These are phyloP conservation scores for Saimiri boliviensis DNA, from an alignment of 2,113 vertebrate genomes.

Conservation along the genomic window DNA sequence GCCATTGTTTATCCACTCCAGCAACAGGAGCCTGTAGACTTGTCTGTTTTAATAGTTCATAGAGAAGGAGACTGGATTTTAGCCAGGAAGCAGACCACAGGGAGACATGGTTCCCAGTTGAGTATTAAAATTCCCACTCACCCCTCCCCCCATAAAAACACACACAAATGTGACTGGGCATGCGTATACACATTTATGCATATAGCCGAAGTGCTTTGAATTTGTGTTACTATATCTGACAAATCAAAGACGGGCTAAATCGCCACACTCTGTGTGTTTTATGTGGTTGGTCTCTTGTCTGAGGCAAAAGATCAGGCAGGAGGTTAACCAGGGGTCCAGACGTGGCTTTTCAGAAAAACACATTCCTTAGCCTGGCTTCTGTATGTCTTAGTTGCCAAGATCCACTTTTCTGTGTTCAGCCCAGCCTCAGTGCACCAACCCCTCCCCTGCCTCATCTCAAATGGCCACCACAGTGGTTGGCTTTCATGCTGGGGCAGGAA, in stretches of 20 bases:
- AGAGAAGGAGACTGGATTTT: constrained; percentile 48
- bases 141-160: background rate
- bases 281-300: constrained; percentile 62
- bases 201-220: constrained; percentile 70
- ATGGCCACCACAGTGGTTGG: constrained; percentile 69
- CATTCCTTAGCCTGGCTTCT: constrained; percentile 76
- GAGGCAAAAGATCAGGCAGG: constrained; percentile 79
- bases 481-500: constrained; percentile 57
- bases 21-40: constrained; percentile 37
- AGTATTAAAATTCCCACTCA: constrained; percentile 67
- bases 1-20: constrained; percentile 43
- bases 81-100: constrained; percentile 38
- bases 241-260: constrained; percentile 27
- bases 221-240: constrained; percentile 77
- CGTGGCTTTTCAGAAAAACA: constrained; percentile 79
- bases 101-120: constrained; percentile 59
- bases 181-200: background rate
- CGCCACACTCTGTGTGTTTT: constrained; percentile 65
- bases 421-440: background rate
- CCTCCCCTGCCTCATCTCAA: constrained; percentile 49
- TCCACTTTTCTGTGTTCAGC: constrained; percentile 40
- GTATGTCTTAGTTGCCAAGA: constrained; percentile 70
- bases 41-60: constrained; percentile 48
- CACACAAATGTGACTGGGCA: background rate
- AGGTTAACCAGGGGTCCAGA: constrained; percentile 80